Conservation (phyloP, 2,113 vertebrate genomes). For the Maccullochella peelii region DNA sequence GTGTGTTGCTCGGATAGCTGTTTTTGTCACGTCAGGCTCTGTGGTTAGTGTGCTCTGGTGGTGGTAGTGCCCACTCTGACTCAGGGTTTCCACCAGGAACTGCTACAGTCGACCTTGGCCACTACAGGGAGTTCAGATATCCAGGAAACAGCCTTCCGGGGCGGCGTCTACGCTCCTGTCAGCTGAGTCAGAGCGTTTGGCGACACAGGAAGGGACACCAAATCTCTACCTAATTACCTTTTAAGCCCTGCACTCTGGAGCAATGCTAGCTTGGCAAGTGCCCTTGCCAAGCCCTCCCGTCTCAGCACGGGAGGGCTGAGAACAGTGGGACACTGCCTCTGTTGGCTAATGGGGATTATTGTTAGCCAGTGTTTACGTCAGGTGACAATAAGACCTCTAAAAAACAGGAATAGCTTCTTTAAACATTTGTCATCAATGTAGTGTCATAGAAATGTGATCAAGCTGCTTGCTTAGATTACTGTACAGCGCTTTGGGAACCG, state of each 20-base stretch:
- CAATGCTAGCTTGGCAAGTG: conserved; percentile 35
- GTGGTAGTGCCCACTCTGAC: conserved; percentile 45
- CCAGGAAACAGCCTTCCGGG: conserved; percentile 41
- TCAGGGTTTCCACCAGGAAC: conserved; percentile 58
- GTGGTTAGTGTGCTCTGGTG: conserved; percentile 6
- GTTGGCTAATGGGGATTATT: not conserved
- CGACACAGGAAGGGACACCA: conserved; percentile 58
- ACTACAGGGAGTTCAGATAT: conserved; percentile 36
- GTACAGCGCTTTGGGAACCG: too few relatives aligned
- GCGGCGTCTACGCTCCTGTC: conserved; percentile 31
- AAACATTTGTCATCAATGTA: not conserved
- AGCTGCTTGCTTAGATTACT: too few relatives aligned
- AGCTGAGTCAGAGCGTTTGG: conserved; percentile 65
- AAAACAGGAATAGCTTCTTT: not conserved
- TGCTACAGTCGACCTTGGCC: conserved; percentile 29
- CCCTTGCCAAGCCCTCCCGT: too few relatives aligned
- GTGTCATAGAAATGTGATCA: not conserved
- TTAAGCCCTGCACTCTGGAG: conserved; percentile 58
- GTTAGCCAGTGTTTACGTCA: not conserved
- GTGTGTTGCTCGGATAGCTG: conserved; percentile 23
- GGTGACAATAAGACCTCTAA: not conserved
- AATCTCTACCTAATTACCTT: conserved; percentile 70
- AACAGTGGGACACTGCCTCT: not conserved
- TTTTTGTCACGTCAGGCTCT: conserved; percentile 40
- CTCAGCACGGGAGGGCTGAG: conserved; percentile 5